Evolutionary conservation across 2,113 vertebrate genomes (phyloP), one percentile per base, ranked within the genome.

Genomic region (Otocyon megalotis): DNA sequence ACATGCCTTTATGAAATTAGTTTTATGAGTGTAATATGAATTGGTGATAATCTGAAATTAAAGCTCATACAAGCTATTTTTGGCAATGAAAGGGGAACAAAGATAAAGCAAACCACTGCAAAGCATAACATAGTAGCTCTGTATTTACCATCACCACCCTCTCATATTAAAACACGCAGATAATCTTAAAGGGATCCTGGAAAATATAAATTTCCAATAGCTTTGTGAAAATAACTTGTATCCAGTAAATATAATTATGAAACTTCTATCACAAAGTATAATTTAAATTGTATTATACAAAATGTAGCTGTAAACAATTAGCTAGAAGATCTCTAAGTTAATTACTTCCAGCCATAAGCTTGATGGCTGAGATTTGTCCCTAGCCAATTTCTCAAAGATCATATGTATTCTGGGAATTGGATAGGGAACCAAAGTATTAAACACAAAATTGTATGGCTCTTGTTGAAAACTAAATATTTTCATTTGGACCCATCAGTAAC

Each of bases 401-500:
- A 37, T 11, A 76, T 50, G 9, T 92, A 43, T n/a, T 88, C 19
- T 88, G 60, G 17, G 8, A 82, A 89, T 53, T 89, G 26, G 32
- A 58, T 3, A 77, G 10, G 15, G 76, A 93, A 87, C 24, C 10
- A 60, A 90, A 50, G 0, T 43, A 60, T 8, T 85, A 54, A 63
- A 92, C 76, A 30, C 15, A 86, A 69, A 56, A 85, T 16, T 60
- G 28, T 11, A 72, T 2, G 54, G 17, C 3, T 81, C 12, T 56
- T 60, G 30, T 28, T 63, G 8, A 88, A 95, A 74, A 91, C 74
- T 35, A 88, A 91, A 43, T 69, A 84, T 92, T 95, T 97, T 60
- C 3, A 90, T 87, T 28, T 90, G 14, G 20, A 86, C 22, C 37
- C 60, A 65, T 67, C 77, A 89, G 69, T 58, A 82, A 43, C 9